Base-by-base conservation (phyloP, 2,113 vertebrate genomes). In the Phalacrocorax aristotelis region DNA sequence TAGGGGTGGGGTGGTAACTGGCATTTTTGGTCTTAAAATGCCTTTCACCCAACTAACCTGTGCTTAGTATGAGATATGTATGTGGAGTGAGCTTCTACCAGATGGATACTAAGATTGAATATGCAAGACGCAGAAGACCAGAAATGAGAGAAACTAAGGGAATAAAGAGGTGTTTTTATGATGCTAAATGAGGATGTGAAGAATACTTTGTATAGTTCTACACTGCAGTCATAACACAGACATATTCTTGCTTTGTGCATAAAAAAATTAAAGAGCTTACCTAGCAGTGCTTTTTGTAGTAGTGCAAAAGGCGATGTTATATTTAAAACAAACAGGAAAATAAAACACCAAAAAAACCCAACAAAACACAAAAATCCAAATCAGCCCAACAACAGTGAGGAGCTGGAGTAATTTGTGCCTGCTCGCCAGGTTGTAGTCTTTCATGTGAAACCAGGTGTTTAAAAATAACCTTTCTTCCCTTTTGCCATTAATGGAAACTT, bases 351-450 rank as follows among this genome's bases (percentile, higher is more conserved):
- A 42, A 8, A 0, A 2, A 30, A 29, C 20, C 30, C 20, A 61
- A 34, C 15, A 17, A 46, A 46, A 46, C 15, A 44, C 42, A 29
- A 27, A n/a, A 58, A 13, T 5, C 34, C 51, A n/a, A n/a, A n/a
- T n/a, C 26, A 55, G 10, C 29, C 36, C 8, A 54, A 0, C 8
- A 30, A 8, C 29, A 29, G 6, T 0, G 7, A 89, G 38, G 12
- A 57, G 55, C 13, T 89, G 51, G 26, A 85, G 57, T 55, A 42
- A 20, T 44, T 58, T 69, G 13, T 64, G 32, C 57, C 80, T 77
- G 14, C 51, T 70, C 34, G 69, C 49, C 49, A n/a, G 14, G 22
- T 16, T 60, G 52, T n/a, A n/a, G 34, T 18, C 54, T 68, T 57
- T 1, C 5, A 12, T n/a, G 27, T 52, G n/a, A 91, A 83, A 36